These are phyloP conservation scores for Drosophila orena DNA, from an alignment of 1,140 invertebrate genomes.

Conservation along the genomic window DNA sequence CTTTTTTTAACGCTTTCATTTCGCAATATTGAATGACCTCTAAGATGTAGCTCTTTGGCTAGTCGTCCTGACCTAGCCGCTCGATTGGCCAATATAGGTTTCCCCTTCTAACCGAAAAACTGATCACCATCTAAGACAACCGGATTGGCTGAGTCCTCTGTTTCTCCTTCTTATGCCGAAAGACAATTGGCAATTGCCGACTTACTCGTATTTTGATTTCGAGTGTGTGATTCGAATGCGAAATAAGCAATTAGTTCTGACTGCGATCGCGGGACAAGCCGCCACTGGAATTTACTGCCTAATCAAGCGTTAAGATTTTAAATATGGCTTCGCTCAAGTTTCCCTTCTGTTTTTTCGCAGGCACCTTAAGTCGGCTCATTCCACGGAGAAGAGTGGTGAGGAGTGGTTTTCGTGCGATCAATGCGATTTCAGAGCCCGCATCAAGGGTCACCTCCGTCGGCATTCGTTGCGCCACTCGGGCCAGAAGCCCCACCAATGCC, in stretches of 20 bases:
- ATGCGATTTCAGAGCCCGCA: slow-evolving; percentile 89
- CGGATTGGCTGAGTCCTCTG: slow-evolving; percentile 31
- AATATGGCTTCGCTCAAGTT: slow-evolving; percentile 57
- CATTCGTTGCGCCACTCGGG: slow-evolving; percentile 92
- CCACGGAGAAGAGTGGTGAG: slow-evolving; percentile 3
- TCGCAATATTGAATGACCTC: neutral
- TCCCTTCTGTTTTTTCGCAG: slow-evolving; percentile 21
- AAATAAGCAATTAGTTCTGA: slow-evolving; percentile 77
- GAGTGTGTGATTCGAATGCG: slow-evolving; percentile 72
- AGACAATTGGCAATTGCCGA: slow-evolving; percentile 57
- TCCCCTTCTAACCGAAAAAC: slow-evolving; percentile 36
- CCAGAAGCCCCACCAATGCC: slow-evolving; percentile 94
- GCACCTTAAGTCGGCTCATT: slow-evolving; percentile 62
- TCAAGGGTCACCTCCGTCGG: slow-evolving; percentile 90
- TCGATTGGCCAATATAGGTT: slow-evolving; percentile 30
- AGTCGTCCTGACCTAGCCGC: slow-evolving; percentile 4
- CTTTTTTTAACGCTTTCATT: neutral
- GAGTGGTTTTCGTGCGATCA: slow-evolving; percentile 87
- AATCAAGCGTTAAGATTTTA: slow-evolving; percentile 73
- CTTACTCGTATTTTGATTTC: slow-evolving; percentile 76
- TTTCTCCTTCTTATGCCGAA: slow-evolving; percentile 17
- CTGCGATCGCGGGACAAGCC: slow-evolving; percentile 57
- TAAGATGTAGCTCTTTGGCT: neutral
- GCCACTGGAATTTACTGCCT: slow-evolving; percentile 72
- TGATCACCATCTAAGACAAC: slow-evolving; percentile 46